These are phyloP conservation scores for Hesperia comma DNA, from an alignment of 2,888 invertebrate species.

Conservation along the genomic window DNA sequence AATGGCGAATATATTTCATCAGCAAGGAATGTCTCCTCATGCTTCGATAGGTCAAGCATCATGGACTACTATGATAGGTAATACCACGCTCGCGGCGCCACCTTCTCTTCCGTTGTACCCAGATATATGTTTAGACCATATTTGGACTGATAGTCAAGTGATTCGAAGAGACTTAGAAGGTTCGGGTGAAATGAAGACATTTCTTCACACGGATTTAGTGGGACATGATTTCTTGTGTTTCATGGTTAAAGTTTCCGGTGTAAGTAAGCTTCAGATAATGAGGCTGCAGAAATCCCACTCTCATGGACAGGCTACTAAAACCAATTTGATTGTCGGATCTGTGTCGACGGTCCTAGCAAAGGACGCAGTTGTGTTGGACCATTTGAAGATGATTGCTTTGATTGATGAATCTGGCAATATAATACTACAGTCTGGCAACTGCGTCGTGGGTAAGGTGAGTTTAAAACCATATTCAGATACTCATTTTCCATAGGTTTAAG, in stretches of 20 bases:
- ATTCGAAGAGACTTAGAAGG: conserved; percentile 69
- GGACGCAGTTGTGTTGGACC: conserved; percentile 92
- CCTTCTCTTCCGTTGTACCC: conserved; percentile 90
- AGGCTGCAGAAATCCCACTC: conserved; percentile 86
- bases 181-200: conserved; percentile 85
- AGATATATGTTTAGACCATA: conserved; percentile 93
- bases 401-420: conserved; percentile 92
- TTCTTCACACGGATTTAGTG: conserved; percentile 93
- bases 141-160: conserved; percentile 91
- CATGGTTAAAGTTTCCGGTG: conserved; percentile 75
- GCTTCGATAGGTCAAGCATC: conserved; percentile 76
- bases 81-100: conserved; percentile 74
- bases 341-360: conserved; percentile 89
- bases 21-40: conserved; percentile 77
- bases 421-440: conserved; percentile 92
- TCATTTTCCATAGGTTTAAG: no score
- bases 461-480: no score
- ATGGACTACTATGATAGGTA: conserved; percentile 73
- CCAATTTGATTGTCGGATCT: conserved; percentile 90
- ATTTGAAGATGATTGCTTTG: conserved; percentile 92
- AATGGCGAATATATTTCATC: conserved; percentile 75
- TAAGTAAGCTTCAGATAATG: conserved; percentile 86
- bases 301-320: conserved; percentile 71
- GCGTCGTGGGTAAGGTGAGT: conserved; percentile 89
- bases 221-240: conserved; percentile 94